A percentile compares a stretch with the other conserved stretches of the same genome.
These are phyloP conservation scores for Scyliorhinus canicula DNA, from an alignment of 2,797 vertebrate genomes.

Conservation along the genomic window DNA sequence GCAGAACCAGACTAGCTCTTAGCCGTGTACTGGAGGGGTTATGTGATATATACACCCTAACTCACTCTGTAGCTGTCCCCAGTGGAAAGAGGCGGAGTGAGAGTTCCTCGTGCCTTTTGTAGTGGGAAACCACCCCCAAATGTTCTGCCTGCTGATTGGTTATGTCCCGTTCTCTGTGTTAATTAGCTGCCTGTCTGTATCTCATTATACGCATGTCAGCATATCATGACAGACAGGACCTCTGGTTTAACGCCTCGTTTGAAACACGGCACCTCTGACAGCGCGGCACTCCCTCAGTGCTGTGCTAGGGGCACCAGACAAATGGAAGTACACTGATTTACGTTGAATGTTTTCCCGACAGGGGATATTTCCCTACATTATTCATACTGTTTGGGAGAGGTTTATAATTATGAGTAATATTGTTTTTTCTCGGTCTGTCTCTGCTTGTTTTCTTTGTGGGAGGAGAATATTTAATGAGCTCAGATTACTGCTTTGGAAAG, in stretches of 20 bases:
- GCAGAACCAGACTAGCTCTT: no score
- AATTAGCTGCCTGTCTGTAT: no score
- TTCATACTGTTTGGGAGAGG: background rate
- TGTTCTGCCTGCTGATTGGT: no score
- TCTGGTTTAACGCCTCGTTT: background rate
- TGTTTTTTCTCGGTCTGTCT: background rate
- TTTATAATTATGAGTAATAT: conserved; percentile 19
- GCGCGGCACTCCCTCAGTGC: background rate
- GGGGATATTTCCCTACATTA: background rate
- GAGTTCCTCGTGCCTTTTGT: no score
- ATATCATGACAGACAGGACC: no score
- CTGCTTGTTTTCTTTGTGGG: background rate
- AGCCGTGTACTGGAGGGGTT: no score
- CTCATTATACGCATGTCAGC: no score
- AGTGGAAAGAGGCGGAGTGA: no score
- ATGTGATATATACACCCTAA: no score
- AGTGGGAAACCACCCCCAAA: no score
- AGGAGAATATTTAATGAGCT: background rate
- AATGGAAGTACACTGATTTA: background rate
- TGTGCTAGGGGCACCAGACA: background rate
- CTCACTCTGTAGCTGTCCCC: no score
- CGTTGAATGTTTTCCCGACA: background rate
- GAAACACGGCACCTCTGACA: background rate
- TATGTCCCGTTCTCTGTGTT: no score
- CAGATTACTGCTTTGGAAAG: background rate